Evolutionary conservation across 2,113 vertebrate genomes (phyloP).

Genomic region (Diphyllodes magnificus): DNA sequence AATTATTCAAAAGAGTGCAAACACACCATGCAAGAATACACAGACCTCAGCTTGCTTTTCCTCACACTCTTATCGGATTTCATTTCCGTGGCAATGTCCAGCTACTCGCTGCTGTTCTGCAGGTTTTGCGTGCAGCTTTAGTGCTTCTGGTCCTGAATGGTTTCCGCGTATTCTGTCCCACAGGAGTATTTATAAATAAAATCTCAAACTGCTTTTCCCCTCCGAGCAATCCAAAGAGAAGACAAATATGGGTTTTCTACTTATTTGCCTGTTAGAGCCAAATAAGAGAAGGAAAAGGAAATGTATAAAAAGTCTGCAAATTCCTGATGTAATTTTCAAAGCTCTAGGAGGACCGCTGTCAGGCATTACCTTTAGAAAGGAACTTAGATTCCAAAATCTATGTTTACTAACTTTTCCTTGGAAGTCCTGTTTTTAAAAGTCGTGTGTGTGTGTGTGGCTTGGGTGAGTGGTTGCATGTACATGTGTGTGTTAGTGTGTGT

Average conservation of each 20-base stretch:
- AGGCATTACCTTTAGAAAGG: background rate
- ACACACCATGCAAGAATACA: background rate
- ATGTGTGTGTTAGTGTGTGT: background rate
- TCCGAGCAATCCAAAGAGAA: background rate
- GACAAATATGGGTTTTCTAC: background rate
- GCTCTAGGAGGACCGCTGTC: background rate
- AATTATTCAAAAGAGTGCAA: background rate
- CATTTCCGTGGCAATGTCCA: background rate
- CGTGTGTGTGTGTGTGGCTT: too few relatives aligned
- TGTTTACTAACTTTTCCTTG: background rate
- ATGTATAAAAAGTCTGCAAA: background rate
- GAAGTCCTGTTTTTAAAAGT: background rate
- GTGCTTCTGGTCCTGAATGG: background rate
- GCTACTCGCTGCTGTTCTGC: background rate
- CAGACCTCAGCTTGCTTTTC: background rate
- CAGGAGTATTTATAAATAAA: background rate
- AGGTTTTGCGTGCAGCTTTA: background rate
- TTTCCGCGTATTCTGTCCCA: background rate
- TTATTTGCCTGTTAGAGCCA: background rate
- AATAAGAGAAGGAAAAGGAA: background rate
- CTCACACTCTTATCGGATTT: background rate
- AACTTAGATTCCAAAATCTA: background rate
- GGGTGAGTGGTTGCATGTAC: background rate
- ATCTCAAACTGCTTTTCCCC: background rate
- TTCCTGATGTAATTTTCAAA: background rate